These are phyloP conservation scores for Lasius fuliginosus DNA, from an alignment of 2,888 invertebrate genomes.

Conservation along the genomic window DNA sequence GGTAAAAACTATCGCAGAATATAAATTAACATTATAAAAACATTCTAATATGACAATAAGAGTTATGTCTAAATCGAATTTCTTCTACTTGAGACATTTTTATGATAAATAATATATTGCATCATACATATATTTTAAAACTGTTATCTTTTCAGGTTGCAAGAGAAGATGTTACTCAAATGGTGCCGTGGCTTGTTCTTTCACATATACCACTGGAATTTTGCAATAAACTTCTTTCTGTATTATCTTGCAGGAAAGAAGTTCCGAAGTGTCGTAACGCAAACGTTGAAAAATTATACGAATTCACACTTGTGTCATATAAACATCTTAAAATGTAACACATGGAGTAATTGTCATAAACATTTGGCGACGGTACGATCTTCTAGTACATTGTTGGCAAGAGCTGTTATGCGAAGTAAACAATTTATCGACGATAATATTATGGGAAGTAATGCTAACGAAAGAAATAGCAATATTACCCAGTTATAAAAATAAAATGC, in stretches of 20 bases:
- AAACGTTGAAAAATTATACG: conserved; percentile 69
- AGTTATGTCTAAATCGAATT: neutral
- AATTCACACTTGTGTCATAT: conserved; percentile 53
- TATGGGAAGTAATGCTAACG: conserved; percentile 51
- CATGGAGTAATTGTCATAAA: conserved; percentile 70
- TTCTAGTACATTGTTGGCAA: conserved; percentile 73
- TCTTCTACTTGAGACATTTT: neutral
- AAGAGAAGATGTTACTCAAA: conserved; percentile 83
- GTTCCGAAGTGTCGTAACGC: conserved; percentile 79
- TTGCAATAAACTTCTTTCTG: conserved; percentile 84
- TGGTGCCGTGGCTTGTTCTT: conserved; percentile 84
- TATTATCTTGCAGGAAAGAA: conserved; percentile 84
- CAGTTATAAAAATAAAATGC: conserved; percentile 2
- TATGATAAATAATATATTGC: neutral
- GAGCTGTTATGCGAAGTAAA: conserved; percentile 73
- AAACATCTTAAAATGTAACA: conserved; percentile 64
- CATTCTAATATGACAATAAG: neutral
- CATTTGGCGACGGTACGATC: conserved; percentile 64
- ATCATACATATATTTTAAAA: neutral
- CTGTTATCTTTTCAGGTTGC: conserved; percentile 77
- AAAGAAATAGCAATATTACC: conserved; percentile 56
- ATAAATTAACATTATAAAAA: neutral
- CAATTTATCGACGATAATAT: conserved; percentile 62
- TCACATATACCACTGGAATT: conserved; percentile 84
- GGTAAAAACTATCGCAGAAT: conserved; percentile 71